These are phyloP conservation scores for Phalloptychus januarius DNA, from an alignment of 2,797 vertebrate species.

Conservation along the genomic window DNA sequence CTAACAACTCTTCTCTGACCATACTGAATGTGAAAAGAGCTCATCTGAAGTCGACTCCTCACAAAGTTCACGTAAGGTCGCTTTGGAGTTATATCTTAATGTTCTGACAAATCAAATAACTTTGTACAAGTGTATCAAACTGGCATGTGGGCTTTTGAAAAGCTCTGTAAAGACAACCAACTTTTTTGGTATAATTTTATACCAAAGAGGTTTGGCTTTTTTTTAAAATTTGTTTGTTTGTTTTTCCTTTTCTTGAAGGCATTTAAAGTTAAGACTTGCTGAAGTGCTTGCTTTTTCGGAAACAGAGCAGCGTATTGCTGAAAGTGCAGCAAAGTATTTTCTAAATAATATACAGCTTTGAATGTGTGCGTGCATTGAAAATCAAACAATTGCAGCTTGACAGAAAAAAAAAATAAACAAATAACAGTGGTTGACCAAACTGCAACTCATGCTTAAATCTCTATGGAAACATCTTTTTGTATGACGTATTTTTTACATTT, in stretches of 20 bases:
- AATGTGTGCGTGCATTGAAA: conserved; percentile 69
- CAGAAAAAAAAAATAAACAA: conserved; percentile 42
- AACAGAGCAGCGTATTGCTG: conserved; percentile 55
- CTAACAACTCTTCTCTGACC: conserved; percentile 86
- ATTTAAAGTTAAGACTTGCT: conserved; percentile 58
- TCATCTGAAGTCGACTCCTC: conserved; percentile 84
- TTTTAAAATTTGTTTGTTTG: conserved; percentile 29
- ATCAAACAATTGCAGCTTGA: conserved; percentile 71
- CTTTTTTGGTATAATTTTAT: conserved; percentile 71
- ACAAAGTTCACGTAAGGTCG: conserved; percentile 66
- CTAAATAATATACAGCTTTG: conserved; percentile 68
- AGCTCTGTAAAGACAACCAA: conserved; percentile 67
- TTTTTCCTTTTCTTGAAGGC: conserved; percentile 68
- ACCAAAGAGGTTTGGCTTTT: conserved; percentile 75
- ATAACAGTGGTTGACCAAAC: conserved; percentile 73
- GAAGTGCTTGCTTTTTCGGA: conserved; percentile 60
- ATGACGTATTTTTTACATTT: conserved; percentile 85
- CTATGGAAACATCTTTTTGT: conserved; percentile 79
- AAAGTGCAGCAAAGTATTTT: conserved; percentile 59
- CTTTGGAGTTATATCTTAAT: conserved; percentile 85
- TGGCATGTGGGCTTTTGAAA: conserved; percentile 59
- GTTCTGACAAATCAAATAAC: conserved; percentile 94
- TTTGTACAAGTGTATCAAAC: conserved; percentile 80
- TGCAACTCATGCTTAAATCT: conserved; percentile 79
- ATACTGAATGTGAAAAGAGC: conserved; percentile 96